phyloP scores from a whole-genome alignment of 2,888 invertebrate genomes.

The Ectemnius continuus region DNA sequence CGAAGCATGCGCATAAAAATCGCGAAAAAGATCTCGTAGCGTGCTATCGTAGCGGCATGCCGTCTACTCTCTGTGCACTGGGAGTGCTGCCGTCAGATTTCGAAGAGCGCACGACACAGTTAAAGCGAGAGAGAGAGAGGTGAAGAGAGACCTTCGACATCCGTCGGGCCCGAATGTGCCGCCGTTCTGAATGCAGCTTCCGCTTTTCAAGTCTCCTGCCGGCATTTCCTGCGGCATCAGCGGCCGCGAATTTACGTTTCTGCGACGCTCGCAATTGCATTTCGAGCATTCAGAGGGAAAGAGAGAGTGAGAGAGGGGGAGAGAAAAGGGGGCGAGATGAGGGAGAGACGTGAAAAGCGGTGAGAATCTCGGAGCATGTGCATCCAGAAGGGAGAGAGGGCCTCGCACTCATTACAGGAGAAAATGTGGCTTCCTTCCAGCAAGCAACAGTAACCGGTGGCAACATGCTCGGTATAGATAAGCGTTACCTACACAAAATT shows the following conservation, averaged over 20 bases:
- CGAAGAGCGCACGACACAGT: too few relatives aligned
- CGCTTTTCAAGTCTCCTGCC: slow-evolving; percentile 19
- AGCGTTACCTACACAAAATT: slow-evolving; percentile 2
- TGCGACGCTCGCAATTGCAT: slow-evolving; percentile 39
- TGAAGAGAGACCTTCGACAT: too few relatives aligned
- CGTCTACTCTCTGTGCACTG: not conserved
- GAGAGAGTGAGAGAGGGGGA: slow-evolving; percentile 7
- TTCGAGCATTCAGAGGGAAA: slow-evolving; percentile 9
- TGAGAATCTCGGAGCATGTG: not conserved
- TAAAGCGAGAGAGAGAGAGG: too few relatives aligned
- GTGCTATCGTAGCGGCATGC: not conserved
- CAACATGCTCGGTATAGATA: slow-evolving; percentile 3
- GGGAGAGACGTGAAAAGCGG: slow-evolving; percentile 18
- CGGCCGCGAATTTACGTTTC: slow-evolving; percentile 40
- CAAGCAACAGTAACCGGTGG: too few relatives aligned
- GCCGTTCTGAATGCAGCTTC: slow-evolving; percentile 20
- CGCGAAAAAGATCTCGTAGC: not conserved
- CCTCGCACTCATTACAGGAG: slow-evolving; percentile 1
- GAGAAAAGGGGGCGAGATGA: slow-evolving; percentile 6
- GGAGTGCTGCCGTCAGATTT: too few relatives aligned
- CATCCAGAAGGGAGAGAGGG: not conserved
- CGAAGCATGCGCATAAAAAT: not conserved
- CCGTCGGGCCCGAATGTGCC: too few relatives aligned
- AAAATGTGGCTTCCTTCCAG: slow-evolving; percentile 1
- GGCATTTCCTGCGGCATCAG: slow-evolving; percentile 19